These are phyloP conservation scores for Hylia prasina DNA, from an alignment of 2,113 vertebrate species.

Conservation along the genomic window DNA sequence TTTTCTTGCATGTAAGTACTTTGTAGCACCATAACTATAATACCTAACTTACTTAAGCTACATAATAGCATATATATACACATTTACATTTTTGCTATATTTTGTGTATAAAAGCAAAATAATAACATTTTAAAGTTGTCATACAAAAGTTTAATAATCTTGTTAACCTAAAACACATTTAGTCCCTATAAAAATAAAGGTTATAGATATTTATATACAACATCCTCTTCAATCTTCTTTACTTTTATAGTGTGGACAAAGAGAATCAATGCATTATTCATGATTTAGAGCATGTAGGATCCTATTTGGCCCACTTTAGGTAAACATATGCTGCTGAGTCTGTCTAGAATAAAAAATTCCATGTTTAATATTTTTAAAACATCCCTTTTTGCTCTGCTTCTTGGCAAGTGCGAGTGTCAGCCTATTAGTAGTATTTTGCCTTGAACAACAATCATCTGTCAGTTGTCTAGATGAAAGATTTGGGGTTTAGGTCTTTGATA, in stretches of 20 bases:
- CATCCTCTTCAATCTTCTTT: neutral
- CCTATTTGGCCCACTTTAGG: neutral
- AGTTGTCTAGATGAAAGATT: neutral
- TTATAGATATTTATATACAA: neutral
- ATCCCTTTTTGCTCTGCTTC: neutral
- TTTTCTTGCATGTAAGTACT: neutral
- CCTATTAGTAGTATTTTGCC: neutral
- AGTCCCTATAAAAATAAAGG: neutral
- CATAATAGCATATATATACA: neutral
- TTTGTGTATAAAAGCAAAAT: neutral
- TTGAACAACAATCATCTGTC: neutral
- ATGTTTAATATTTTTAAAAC: neutral
- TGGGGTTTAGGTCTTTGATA: neutral
- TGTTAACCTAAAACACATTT: neutral
- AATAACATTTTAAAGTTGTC: neutral
- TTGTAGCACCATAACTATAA: neutral
- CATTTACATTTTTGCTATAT: neutral
- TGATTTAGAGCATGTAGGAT: neutral
- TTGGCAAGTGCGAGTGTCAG: neutral
- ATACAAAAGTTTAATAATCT: neutral
- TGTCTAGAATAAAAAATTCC: neutral
- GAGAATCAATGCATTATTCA: neutral
- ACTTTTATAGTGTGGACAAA: neutral
- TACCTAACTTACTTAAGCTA: neutral
- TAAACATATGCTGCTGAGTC: neutral